These are phyloP conservation scores for Phyto melanocephala DNA, from an alignment of 2,888 invertebrate species.

Conservation along the genomic window DNA sequence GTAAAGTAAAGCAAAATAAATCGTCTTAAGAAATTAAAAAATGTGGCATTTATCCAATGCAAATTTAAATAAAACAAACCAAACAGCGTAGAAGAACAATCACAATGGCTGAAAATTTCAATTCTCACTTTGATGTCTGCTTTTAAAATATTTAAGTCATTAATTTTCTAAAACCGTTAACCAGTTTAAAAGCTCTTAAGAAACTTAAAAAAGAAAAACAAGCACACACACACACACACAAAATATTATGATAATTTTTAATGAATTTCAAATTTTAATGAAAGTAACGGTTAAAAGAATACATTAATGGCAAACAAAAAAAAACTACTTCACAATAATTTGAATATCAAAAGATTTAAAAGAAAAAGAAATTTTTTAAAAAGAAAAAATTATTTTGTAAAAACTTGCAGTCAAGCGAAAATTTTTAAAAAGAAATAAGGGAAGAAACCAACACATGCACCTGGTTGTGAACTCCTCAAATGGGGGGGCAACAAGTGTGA, in stretches of 20 bases:
- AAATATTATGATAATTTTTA: conserved; percentile 38
- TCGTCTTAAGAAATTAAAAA: too few species aligned
- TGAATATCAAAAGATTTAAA: conserved; percentile 59
- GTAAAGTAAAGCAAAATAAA: too few species aligned
- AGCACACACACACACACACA: neutral
- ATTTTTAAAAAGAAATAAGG: conserved; percentile 27
- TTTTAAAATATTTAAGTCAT: neutral
- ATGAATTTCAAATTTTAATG: conserved; percentile 46
- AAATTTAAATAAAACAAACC: too few species aligned
- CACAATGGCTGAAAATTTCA: neutral
- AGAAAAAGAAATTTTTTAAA: neutral
- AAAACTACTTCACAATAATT: conserved; percentile 29
- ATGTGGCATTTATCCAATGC: too few species aligned
- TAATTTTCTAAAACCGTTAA: too few species aligned
- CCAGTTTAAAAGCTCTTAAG: too few species aligned
- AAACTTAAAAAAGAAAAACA: neutral
- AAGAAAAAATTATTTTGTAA: conserved; percentile 2
- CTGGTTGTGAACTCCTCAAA: neutral
- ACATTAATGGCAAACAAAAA: neutral
- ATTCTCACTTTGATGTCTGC: neutral
- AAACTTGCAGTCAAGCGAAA: conserved; percentile 45
- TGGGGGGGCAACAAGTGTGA: conserved; percentile 39
- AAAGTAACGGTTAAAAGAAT: conserved; percentile 27
- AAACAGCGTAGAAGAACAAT: too few species aligned
- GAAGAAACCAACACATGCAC: conserved; percentile 2